Conservation (phyloP, 2,797 vertebrate genomes). For the Gambusia yucatana region DNA sequence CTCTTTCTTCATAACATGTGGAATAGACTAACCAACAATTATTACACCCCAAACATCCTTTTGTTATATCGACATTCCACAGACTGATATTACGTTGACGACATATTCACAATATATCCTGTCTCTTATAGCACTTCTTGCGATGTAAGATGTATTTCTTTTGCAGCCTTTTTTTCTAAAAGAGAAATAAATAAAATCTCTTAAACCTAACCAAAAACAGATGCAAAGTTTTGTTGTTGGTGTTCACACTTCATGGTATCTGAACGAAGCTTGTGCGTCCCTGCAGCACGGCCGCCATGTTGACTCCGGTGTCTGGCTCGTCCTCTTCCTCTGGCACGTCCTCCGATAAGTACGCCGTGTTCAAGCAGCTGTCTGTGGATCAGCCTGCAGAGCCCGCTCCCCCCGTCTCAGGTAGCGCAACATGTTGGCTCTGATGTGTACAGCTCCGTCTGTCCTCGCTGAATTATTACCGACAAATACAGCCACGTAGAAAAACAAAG, state of each 20-base stretch:
- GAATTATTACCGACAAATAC: not conserved
- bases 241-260: slow-evolving; percentile 18
- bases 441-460: not conserved
- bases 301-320: slow-evolving; percentile 91
- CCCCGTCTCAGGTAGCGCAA: slow-evolving; percentile 86
- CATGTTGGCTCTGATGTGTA: not conserved
- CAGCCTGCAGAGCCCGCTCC: slow-evolving; percentile 84
- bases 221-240: slow-evolving; percentile 39
- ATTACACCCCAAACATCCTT: not conserved
- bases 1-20: not conserved
- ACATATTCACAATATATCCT: not conserved
- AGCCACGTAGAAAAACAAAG: slow-evolving; percentile 1
- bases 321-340: slow-evolving; percentile 74
- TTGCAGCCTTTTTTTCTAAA: not conserved
- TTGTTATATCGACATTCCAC: not conserved
- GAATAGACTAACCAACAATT: not conserved
- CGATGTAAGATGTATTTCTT: not conserved
- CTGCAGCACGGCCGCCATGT: slow-evolving; percentile 86
- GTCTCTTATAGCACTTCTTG: not conserved
- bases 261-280: slow-evolving; percentile 46
- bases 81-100: not conserved
- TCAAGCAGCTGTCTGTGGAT: slow-evolving; percentile 92
- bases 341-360: slow-evolving; percentile 94
- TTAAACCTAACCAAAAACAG: slow-evolving; percentile 29
- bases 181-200: slow-evolving; percentile 3